Conservation (phyloP, 2,797 vertebrate species). For the Acrossocheilus wenchowensis region DNA sequence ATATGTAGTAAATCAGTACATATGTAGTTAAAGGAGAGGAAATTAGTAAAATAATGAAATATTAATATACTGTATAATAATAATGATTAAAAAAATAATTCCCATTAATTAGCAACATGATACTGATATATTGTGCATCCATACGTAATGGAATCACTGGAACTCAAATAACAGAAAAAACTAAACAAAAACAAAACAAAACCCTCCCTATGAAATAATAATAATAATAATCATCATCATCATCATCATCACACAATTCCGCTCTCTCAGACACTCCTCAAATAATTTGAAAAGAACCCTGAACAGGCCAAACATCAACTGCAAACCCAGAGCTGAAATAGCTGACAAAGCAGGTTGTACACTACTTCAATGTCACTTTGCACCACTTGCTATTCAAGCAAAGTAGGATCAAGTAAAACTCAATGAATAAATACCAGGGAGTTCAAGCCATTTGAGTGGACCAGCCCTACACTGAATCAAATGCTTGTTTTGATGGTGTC, state of each 20-base stretch:
- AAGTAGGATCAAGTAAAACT: not conserved
- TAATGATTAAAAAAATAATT: not conserved
- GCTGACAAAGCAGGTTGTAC: slow-evolving; percentile 15
- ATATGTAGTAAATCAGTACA: too few relatives aligned
- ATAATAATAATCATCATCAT: not conserved
- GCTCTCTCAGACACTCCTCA: not conserved
- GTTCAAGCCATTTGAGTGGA: not conserved
- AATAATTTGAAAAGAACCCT: not conserved
- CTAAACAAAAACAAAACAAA: not conserved
- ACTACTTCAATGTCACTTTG: not conserved
- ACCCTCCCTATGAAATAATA: not conserved
- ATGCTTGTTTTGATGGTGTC: slow-evolving; percentile 16
- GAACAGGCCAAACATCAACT: not conserved
- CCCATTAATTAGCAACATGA: not conserved
- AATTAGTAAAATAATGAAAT: not conserved
- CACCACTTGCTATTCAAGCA: slow-evolving; percentile 15
- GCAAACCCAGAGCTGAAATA: not conserved
- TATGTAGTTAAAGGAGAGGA: not conserved
- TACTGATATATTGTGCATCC: not conserved
- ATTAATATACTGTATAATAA: not conserved
- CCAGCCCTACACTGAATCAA: not conserved
- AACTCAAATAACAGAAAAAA: not conserved
- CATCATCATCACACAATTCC: not conserved
- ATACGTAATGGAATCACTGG: not conserved
- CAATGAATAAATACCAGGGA: slow-evolving; percentile 1